These are phyloP conservation scores for Pseudochromis fuscus DNA, from an alignment of 2,797 vertebrate species.

Conservation along the genomic window DNA sequence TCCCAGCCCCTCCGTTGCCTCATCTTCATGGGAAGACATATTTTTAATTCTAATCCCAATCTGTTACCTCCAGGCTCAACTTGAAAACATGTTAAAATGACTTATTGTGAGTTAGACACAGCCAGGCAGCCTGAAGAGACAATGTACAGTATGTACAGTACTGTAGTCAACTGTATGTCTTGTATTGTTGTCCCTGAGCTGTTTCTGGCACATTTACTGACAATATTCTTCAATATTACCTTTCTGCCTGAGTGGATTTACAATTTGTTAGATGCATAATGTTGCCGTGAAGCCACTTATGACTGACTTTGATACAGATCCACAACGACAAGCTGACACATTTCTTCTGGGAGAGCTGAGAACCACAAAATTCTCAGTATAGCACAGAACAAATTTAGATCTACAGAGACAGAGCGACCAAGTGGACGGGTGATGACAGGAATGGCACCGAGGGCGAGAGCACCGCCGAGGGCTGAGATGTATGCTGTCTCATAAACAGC, in stretches of 20 bases:
- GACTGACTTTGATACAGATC: constrained; percentile 62
- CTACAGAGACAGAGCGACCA: neutral
- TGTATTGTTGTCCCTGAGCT: neutral
- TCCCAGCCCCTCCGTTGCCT: neutral
- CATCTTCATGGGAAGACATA: neutral
- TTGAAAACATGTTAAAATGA: too few relatives aligned
- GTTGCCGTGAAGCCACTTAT: constrained; percentile 27
- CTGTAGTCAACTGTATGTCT: neutral
- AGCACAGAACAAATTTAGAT: constrained; percentile 61
- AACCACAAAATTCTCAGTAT: constrained; percentile 43
- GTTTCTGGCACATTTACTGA: constrained; percentile 18
- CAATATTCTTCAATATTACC: constrained; percentile 20
- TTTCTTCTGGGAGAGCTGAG: constrained; percentile 68
- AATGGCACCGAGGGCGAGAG: neutral
- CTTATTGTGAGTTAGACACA: too few relatives aligned
- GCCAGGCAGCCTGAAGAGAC: constrained; percentile 9
- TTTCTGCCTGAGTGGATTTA: constrained; percentile 13
- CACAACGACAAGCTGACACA: constrained; percentile 64
- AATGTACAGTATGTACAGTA: neutral
- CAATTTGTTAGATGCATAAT: constrained; percentile 25
- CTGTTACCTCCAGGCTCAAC: too few relatives aligned
- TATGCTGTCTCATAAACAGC: constrained; percentile 18
- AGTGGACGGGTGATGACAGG: constrained; percentile 42
- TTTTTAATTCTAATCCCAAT: neutral
- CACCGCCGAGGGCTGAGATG: neutral